These are phyloP conservation scores for Triplophysa dalaica DNA, from an alignment of 2,113 vertebrate genomes.

Conservation along the genomic window DNA sequence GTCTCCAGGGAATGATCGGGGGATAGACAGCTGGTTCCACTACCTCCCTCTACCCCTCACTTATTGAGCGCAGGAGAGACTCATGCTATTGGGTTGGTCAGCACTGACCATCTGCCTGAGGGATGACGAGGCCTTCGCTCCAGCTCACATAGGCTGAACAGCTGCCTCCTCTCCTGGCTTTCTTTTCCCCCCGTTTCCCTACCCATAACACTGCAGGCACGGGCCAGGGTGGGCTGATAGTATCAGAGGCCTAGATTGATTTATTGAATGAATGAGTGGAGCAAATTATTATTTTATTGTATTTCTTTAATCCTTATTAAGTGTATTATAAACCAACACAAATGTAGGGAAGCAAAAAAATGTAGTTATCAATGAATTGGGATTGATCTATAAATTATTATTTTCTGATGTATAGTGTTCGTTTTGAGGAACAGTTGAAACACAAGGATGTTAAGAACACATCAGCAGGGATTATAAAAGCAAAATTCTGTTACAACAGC, in stretches of 20 bases:
- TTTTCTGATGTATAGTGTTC: too few relatives aligned
- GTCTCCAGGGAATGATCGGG: conserved; percentile 56
- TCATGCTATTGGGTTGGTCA: conserved; percentile 59
- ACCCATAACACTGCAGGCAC: neutral
- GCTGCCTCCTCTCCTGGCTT: neutral
- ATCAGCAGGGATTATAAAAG: conserved; percentile 5
- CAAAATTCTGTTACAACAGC: conserved; percentile 39
- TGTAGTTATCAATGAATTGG: neutral
- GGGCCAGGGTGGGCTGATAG: neutral
- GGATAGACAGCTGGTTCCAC: conserved; percentile 68
- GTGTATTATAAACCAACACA: neutral
- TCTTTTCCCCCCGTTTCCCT: neutral
- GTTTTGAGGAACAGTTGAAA: too few relatives aligned
- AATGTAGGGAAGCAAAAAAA: neutral
- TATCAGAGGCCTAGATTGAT: neutral
- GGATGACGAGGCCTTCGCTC: conserved; percentile 6
- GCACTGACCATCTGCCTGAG: conserved; percentile 72
- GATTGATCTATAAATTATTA: neutral
- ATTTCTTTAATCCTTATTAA: neutral
- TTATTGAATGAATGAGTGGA: neutral
- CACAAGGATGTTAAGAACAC: neutral
- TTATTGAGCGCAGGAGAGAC: conserved; percentile 35
- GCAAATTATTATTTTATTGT: neutral
- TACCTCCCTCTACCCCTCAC: conserved; percentile 16
- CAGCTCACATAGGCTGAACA: conserved; percentile 42